Conservation (phyloP, 2,797 vertebrate genomes). For the Ctenochaetus hawaiiensis region DNA sequence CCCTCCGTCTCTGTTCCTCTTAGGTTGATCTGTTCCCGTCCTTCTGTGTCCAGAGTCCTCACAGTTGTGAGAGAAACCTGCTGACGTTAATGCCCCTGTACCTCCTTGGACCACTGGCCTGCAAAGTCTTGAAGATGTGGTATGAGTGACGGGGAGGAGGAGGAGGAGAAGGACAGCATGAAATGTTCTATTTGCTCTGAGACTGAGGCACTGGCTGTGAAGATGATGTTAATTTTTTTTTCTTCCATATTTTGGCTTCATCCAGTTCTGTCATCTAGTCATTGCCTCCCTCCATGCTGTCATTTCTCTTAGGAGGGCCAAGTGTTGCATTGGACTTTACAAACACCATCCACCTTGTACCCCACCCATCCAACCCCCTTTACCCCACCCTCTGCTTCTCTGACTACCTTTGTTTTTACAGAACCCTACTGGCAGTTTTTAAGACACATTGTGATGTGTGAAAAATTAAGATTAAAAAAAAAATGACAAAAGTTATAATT, state of each 20-base stretch:
- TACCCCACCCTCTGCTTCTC: slow-evolving; percentile 60
- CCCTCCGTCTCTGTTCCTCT: slow-evolving; percentile 29
- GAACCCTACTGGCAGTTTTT: slow-evolving; percentile 80
- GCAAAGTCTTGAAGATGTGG: slow-evolving; percentile 60
- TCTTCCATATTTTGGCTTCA: slow-evolving; percentile 55
- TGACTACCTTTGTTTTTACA: slow-evolving; percentile 79
- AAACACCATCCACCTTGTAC: slow-evolving; percentile 55
- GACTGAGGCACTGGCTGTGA: slow-evolving; percentile 75
- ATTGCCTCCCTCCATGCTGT: slow-evolving; percentile 20
- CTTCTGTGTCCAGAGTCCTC: slow-evolving; percentile 66
- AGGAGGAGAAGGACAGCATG: slow-evolving; percentile 71
- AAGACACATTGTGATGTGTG: slow-evolving; percentile 81
- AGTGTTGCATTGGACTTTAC: slow-evolving; percentile 61
- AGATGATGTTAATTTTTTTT: slow-evolving; percentile 33
- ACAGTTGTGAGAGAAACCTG: slow-evolving; percentile 66
- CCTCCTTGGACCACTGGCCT: slow-evolving; percentile 66
- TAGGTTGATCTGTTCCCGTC: slow-evolving; percentile 68
- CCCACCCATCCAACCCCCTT: slow-evolving; percentile 24
- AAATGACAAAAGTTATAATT: slow-evolving; percentile 72
- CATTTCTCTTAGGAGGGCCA: slow-evolving; percentile 43
- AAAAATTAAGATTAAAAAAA: slow-evolving; percentile 66
- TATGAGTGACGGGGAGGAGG: slow-evolving; percentile 61
- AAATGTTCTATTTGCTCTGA: slow-evolving; percentile 71
- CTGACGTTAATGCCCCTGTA: slow-evolving; percentile 64
- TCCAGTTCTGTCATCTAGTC: slow-evolving; percentile 41